These are phyloP conservation scores for Lepidurus packardi DNA, from an alignment of 1,140 invertebrate species.

Conservation along the genomic window DNA sequence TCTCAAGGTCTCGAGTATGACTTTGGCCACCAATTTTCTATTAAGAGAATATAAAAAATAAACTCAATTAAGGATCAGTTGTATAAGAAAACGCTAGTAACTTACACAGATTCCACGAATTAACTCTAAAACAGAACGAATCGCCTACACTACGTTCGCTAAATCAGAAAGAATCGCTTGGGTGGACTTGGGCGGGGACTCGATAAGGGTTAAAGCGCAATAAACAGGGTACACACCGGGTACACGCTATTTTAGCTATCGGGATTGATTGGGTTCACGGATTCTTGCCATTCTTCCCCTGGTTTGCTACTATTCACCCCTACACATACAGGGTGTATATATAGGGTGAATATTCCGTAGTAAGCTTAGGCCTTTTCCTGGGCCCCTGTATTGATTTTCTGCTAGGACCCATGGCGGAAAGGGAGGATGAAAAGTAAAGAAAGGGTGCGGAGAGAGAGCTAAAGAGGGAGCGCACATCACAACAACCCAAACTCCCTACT, in stretches of 20 bases:
- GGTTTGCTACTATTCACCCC: neutral
- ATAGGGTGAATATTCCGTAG: too few species aligned
- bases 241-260: too few species aligned
- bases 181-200: too few species aligned
- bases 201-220: too few species aligned
- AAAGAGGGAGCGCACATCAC: neutral
- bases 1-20: conserved; percentile 47
- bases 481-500: neutral
- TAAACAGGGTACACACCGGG: too few species aligned
- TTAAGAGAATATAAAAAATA: conserved; percentile 34
- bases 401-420: neutral
- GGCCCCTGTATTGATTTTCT: conserved; percentile 9
- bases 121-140: neutral
- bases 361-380: neutral
- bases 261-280: neutral
- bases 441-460: neutral
- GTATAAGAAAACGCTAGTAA: too few species aligned
- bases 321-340: neutral
- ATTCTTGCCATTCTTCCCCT: neutral
- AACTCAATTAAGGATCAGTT: neutral
- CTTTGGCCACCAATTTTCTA: conserved; percentile 49
- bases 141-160: too few species aligned
- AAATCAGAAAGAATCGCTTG: too few species aligned
- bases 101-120: too few species aligned
- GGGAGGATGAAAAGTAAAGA: conserved; percentile 17